phyloP scores from a whole-genome alignment of 2,113 vertebrate species.

The Poecilia latipinna region DNA sequence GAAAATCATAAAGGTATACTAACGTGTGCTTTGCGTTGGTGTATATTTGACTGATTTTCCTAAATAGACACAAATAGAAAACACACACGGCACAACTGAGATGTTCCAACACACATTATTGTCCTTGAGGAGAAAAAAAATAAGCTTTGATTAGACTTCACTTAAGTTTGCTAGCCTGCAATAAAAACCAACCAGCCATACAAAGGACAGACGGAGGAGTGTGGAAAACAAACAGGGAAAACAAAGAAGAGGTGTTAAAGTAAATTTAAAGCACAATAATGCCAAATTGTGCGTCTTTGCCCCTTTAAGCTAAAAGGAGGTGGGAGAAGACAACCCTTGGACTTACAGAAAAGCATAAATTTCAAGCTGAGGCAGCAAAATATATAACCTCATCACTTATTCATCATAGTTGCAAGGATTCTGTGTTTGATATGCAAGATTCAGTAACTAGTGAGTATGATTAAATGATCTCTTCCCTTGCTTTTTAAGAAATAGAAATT shows the following conservation, averaged over 20 bases:
- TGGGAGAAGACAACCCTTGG: not conserved
- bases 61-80: conserved; percentile 43
- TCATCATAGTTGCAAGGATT: not conserved
- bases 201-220: conserved; percentile 4
- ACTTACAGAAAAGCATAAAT: not conserved
- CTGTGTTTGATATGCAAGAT: not conserved
- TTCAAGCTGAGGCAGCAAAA: not conserved
- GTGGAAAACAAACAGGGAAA: conserved; percentile 16
- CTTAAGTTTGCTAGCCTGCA: conserved; percentile 31
- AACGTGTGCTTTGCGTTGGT: not conserved
- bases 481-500: no score
- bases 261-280: conserved; percentile 19
- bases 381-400: not conserved
- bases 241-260: not conserved
- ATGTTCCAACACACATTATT: conserved; percentile 40
- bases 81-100: conserved; percentile 36
- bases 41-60: not conserved
- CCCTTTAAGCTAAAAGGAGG: conserved; percentile 3
- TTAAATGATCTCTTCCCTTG: no score
- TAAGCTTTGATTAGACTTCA: conserved; percentile 50
- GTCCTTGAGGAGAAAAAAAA: conserved; percentile 47
- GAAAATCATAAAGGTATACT: not conserved
- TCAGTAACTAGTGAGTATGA: not conserved
- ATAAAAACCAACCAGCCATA: conserved; percentile 36
- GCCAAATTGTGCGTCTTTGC: conserved; percentile 9